phyloP scores from a whole-genome alignment of 1,140 invertebrate genomes.

The Sinonovacula constricta region DNA sequence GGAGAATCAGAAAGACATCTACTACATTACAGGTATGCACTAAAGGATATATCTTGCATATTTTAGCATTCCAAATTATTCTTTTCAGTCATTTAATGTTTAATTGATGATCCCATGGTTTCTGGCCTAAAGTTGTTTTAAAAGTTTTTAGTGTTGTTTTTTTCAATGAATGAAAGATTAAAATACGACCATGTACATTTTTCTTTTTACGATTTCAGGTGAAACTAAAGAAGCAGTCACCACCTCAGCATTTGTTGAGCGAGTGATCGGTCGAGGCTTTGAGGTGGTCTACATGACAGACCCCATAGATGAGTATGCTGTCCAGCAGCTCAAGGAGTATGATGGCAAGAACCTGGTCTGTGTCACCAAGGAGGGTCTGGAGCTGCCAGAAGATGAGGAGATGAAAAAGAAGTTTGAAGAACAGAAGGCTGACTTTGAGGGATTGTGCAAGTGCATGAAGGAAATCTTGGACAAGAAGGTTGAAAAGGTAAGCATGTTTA shows the following conservation, averaged over 20 bases:
- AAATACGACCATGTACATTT: no score
- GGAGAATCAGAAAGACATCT: conserved; percentile 98
- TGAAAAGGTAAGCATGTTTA: conserved; percentile 85
- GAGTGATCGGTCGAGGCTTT: conserved; percentile 97
- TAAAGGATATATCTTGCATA: neutral
- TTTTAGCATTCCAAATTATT: neutral
- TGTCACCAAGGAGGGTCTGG: conserved; percentile 98
- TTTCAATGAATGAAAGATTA: no score
- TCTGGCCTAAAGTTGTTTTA: no score
- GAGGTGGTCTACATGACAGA: conserved; percentile 99
- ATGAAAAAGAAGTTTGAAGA: conserved; percentile 99
- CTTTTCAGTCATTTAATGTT: no score
- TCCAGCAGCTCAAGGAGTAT: conserved; percentile 98
- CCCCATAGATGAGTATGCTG: conserved; percentile 99
- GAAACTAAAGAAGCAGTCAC: conserved; percentile 97
- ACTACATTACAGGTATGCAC: conserved; percentile 89
- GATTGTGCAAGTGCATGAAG: conserved; percentile 98
- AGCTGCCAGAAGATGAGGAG: conserved; percentile 91
- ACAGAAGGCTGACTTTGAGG: conserved; percentile 88
- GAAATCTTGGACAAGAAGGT: conserved; percentile 99
- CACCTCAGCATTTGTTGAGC: conserved; percentile 98
- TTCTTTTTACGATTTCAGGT: no score
- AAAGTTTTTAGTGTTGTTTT: no score
- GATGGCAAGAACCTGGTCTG: conserved; percentile 97
- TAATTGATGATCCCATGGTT: no score